phyloP scores from a whole-genome alignment of 2,797 vertebrate species.

The Petrocephalus sullivani region DNA sequence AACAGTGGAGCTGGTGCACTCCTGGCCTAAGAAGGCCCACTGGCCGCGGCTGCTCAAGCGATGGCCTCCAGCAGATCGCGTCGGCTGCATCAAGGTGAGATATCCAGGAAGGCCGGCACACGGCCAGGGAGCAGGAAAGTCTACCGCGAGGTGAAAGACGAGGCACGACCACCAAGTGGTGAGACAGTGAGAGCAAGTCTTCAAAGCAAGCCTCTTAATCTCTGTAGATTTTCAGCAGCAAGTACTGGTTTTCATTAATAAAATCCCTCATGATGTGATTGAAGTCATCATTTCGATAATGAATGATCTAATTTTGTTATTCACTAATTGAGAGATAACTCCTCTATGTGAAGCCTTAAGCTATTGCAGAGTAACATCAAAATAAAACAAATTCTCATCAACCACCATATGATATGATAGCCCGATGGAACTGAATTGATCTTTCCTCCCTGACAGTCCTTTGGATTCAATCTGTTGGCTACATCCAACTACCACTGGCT shows the following conservation, averaged over 20 bases:
- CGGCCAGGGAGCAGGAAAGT: neutral
- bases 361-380: neutral
- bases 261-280: neutral
- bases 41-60: constrained; percentile 66
- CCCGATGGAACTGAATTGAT: neutral
- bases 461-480: constrained; percentile 73
- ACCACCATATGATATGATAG: neutral
- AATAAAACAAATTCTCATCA: neutral
- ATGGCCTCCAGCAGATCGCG: constrained; percentile 64
- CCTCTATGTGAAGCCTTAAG: neutral
- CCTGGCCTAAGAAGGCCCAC: constrained; percentile 63
- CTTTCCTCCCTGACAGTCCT: constrained; percentile 51
- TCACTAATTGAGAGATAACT: neutral
- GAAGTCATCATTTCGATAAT: neutral
- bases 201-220: neutral
- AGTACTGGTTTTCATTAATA: neutral
- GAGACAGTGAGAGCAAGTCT: neutral
- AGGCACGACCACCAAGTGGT: neutral
- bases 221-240: neutral
- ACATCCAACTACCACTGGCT: constrained; percentile 75
- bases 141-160: neutral
- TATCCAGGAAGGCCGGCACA: neutral
- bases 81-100: constrained; percentile 65
- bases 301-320: neutral
- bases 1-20: constrained; percentile 64